Base-by-base conservation (phyloP, 1,140 invertebrate genomes). In the Acarapis woodi region DNA sequence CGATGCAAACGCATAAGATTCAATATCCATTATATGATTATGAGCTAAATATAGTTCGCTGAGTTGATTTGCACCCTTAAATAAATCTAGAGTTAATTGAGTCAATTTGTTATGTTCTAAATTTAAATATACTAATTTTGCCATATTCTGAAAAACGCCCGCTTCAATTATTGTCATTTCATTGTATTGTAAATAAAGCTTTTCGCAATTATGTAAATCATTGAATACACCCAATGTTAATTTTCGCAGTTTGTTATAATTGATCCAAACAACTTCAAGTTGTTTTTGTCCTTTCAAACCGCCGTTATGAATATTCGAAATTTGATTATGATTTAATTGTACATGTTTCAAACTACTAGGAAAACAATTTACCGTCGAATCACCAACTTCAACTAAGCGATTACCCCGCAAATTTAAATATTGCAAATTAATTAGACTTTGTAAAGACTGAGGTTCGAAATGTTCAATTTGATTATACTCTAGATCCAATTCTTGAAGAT, bases 381-480 rank as follows among this genome's bases (percentile, higher is more conserved):
- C 73, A n/a, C 69, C 73, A 2, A 85, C 54, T 25, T 66, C 63
- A 0, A 66, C 62, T 21, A 87, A 52, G 22, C 64, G 58, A 55
- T 87, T 85, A 10, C 72, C 70, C 49, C 80, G 75, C 15, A 85
- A 57, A 59, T 82, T 80, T 28, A 85, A 66, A 48, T 82, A 73
- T 47, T 82, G 73, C n/a, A 93, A 61, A 47, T 66, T 74, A 44
- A 64, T 65, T 25, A 90, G 54, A 2, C 68, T 75, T 20, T 69
- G 64, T 44, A 94, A 68, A 0, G 80, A 70, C 31, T 78, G 76
- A 3, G 68, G 65, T 43, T 79, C 75, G 42, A 87, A 75, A 12
- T 62, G 63, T 23, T 67, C 64, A 40, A 87, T 76, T 4, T 63
- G 53, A 56, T 87, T 87, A 53, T 79, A 75, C 49, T 85, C 74